Evolutionary conservation across 2,797 vertebrate species (phyloP), one percentile per base, ranked within the genome.

Genomic region (Cetoscarus ocellatus): DNA sequence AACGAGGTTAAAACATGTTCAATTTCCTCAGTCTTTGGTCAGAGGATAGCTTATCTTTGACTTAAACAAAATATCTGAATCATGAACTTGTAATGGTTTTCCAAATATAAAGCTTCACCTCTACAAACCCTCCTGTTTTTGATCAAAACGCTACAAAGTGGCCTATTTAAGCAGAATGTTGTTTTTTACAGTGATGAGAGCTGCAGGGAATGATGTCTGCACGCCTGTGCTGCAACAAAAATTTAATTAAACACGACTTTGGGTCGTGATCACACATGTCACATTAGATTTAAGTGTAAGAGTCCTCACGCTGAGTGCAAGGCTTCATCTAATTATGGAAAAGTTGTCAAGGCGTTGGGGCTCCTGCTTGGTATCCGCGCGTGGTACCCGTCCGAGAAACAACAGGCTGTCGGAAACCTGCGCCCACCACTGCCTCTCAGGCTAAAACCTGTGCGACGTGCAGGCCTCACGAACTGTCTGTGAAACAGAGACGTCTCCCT

Each of bases 361-460:
- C 88, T 84, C 76, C 79, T 70, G 87, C 89, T 91, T 87, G 86
- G 88, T 91, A 90, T 86, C 88, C 66, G 83, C 40, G 80, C 61
- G 80, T 92, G 91, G 92, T 91, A 94, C 94, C 93, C 91, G 94
- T 86, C 89, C 53, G 78, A 75, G 77, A 91, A 88, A 94, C 92
- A 93, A 93, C 93, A 93, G 92, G 92, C 93, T 94, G 94, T 93
- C 75, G 75, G 86, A 91, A 92, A 94, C 93, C 93, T 93, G 93
- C 60, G 87, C 86, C 88, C 91, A 86, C 88, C 88, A 89, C 78
- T 89, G 92, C 87, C 92, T 92, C 70, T 74, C 71, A 82, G 92
- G 85, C 88, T 79, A 88, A 91, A 94, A 94, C 92, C 93, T 92
- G 92, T 87, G 88, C 72, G 57, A 70, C 40, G 40, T 62, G 75